Evolutionary conservation across 2,113 vertebrate genomes (phyloP), one percentile per base, ranked within the genome.

Genomic region (Chaetops frenatus): DNA sequence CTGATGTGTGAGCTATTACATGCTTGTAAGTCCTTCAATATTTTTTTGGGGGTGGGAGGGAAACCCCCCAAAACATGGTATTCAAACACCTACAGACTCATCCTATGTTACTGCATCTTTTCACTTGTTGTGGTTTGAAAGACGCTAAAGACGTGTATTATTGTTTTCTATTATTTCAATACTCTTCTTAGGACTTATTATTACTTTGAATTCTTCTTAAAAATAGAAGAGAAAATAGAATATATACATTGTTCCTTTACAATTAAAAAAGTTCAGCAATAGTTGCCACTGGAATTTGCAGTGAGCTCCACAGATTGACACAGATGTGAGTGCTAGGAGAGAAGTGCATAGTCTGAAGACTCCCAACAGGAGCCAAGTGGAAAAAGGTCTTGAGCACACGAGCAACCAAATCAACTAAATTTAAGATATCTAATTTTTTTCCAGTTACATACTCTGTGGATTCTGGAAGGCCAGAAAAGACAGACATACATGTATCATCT

Each of bases 1-100:
- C 4, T 19, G n/a, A 70, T 27, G n/a, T 54, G 48, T 31, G 44
- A 92, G 56, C 42, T 23, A 29, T 1, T 15, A 27, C 21, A 23
- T 2, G 18, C 50, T n/a, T 58, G 14, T 25, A 56, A 47, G n/a
- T 29, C 17, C 25, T 38, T 56, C 47, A 61, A 9, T 23, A 35
- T 13, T 2, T 33, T 10, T 15, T 15, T 6, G 28, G 19, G 11
- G 44, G 6, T 12, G 27, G 18, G 24, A 19, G 38, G 21, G 13
- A 31, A 36, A 14, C 2, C 19, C 44, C 33, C 29, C 29, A 19
- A 38, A 58, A 45, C 0, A 2, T 3, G 7, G 3, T 31, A 67
- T 48, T 36, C 36, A 31, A 27, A 14, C 36, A 54, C 23, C 15
- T 18, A 36, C 29, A 67, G 48, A 48, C 44, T 36, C 70, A 53